These are phyloP conservation scores for Epirrhoe tristata DNA, from an alignment of 2,888 invertebrate genomes.

Conservation along the genomic window DNA sequence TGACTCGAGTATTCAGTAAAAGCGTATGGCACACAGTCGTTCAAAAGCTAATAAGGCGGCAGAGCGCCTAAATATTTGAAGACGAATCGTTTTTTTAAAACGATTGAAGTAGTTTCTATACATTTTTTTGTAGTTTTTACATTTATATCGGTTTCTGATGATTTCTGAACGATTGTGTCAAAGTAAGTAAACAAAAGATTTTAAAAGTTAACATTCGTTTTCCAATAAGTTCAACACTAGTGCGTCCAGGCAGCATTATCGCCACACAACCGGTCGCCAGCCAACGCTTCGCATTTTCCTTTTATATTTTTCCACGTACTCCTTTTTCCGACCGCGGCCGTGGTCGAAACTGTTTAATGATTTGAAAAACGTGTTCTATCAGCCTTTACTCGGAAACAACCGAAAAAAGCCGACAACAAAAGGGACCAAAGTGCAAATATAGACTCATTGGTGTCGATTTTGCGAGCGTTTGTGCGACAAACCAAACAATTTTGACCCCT, in stretches of 20 bases:
- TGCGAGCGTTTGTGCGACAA: constrained; percentile 41
- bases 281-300: constrained; percentile 66
- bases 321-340: constrained; percentile 73
- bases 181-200: too few species aligned
- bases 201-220: background rate
- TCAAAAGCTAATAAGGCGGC: too few species aligned
- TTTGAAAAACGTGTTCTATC: constrained; percentile 86
- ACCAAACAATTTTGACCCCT: constrained; percentile 55
- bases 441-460: constrained; percentile 65
- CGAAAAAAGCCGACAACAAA: constrained; percentile 82
- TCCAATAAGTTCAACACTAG: constrained; percentile 48
- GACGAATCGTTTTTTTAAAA: too few species aligned
- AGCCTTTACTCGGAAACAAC: constrained; percentile 83
- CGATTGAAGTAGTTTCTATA: too few species aligned
- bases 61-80: too few species aligned
- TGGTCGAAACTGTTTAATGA: constrained; percentile 85
- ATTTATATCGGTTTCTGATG: too few species aligned
- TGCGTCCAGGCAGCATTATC: constrained; percentile 60
- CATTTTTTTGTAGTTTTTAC: too few species aligned
- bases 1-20: too few species aligned
- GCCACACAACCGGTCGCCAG: constrained; percentile 59
- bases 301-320: constrained; percentile 59
- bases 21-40: too few species aligned
- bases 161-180: too few species aligned
- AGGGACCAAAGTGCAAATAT: constrained; percentile 83